These are phyloP conservation scores for Ceyx melanurus DNA, from an alignment of 2,113 vertebrate genomes.

Conservation along the genomic window DNA sequence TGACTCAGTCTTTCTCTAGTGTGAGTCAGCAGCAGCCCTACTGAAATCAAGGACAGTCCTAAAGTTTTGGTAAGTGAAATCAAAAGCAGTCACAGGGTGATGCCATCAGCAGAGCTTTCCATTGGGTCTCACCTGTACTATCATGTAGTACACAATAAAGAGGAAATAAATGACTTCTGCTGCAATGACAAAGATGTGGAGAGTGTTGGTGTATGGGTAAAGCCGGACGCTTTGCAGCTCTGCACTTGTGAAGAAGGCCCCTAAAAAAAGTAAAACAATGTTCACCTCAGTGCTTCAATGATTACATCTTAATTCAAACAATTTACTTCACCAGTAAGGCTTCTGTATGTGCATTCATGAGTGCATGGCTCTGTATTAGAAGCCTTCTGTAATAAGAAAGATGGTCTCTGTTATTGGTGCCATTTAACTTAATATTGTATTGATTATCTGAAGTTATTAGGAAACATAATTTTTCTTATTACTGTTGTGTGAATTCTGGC, in stretches of 20 bases:
- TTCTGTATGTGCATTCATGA: not conserved
- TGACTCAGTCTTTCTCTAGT: not conserved
- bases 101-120: not conserved
- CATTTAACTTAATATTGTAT: not conserved
- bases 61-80: not conserved
- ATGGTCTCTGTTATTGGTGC: not conserved
- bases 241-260: conserved; percentile 83
- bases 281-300: not conserved
- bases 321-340: not conserved
- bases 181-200: conserved; percentile 89
- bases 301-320: not conserved
- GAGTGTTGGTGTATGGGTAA: conserved; percentile 85
- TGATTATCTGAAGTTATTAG: not conserved
- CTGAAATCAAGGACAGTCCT: not conserved
- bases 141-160: conserved; percentile 93
- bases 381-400: not conserved
- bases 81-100: not conserved
- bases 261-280: conserved; percentile 66
- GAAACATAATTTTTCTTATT: not conserved
- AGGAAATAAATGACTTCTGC: conserved; percentile 90
- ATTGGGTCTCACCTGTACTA: conserved; percentile 82
- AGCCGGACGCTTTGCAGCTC: conserved; percentile 88
- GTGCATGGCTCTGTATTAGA: not conserved
- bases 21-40: not conserved
- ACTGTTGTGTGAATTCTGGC: not conserved